A percentile compares a stretch with the other conserved stretches of the same genome.
Conservation (phyloP, 2,113 vertebrate species). For the Abramis brama region DNA sequence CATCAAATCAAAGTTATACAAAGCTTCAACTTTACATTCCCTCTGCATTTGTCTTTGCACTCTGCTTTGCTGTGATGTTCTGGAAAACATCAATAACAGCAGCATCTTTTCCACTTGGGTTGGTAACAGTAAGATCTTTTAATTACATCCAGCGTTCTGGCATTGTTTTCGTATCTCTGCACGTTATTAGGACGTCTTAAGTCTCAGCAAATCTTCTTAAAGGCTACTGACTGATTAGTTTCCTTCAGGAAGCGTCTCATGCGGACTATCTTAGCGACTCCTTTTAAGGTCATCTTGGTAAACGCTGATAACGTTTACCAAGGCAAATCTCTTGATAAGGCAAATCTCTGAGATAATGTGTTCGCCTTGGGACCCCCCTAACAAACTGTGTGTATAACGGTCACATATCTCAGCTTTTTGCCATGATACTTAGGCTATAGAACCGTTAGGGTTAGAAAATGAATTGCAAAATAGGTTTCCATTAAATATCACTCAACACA, state of each 20-base stretch:
- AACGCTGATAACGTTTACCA: slow-evolving; percentile 48
- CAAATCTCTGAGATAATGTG: slow-evolving; percentile 65
- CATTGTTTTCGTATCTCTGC: slow-evolving; percentile 34
- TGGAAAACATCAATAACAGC: neutral
- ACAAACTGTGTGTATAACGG: slow-evolving; percentile 41
- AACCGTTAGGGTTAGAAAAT: neutral
- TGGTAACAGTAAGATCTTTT: slow-evolving; percentile 24
- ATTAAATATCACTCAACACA: neutral
- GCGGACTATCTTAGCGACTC: neutral
- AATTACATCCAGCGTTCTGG: slow-evolving; percentile 32
- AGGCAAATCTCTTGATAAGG: slow-evolving; percentile 9
- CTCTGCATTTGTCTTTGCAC: neutral
- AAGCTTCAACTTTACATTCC: neutral
- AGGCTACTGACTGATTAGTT: slow-evolving; percentile 47
- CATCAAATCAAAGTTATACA: neutral
- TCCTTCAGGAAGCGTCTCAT: slow-evolving; percentile 40
- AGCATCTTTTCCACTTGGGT: neutral
- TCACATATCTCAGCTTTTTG: neutral
- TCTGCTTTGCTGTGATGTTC: neutral
- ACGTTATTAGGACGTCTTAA: slow-evolving; percentile 6
- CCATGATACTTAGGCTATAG: neutral
- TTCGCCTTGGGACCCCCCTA: slow-evolving; percentile 52
- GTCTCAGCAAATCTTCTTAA: slow-evolving; percentile 49
- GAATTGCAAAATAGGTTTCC: neutral
- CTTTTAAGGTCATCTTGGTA: slow-evolving; percentile 56